These are phyloP conservation scores for Spisula subtruncata DNA, from an alignment of 2,888 invertebrate genomes.

Conservation along the genomic window DNA sequence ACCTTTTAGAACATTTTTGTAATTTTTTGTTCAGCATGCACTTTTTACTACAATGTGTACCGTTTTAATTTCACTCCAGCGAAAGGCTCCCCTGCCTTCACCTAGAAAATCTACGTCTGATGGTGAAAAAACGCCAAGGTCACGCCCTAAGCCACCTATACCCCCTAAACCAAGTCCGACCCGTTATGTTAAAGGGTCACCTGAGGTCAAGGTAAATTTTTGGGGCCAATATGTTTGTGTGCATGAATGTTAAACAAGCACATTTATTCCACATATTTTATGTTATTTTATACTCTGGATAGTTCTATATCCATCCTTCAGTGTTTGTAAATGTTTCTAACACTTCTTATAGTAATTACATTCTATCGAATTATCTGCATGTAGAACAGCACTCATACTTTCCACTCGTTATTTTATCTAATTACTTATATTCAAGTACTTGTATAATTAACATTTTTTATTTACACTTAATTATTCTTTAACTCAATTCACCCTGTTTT, in stretches of 20 bases:
- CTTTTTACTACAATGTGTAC: conserved; percentile 8
- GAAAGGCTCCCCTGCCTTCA: conserved; percentile 61
- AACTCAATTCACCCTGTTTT: too few relatives aligned
- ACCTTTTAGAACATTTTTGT: not conserved
- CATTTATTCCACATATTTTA: not conserved
- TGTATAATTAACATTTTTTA: not conserved
- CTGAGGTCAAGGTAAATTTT: conserved; percentile 58
- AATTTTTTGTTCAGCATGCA: conserved; percentile 3
- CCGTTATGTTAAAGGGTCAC: conserved; percentile 50
- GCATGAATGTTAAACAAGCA: conserved; percentile 20
- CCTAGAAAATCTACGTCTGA: conserved; percentile 61
- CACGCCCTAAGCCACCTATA: conserved; percentile 63
- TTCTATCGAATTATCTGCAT: not conserved
- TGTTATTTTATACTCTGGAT: not conserved
- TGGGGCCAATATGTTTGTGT: conserved; percentile 32
- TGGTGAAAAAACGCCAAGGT: conserved; percentile 52
- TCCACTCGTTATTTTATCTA: not conserved
- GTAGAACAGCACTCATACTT: conserved; percentile 11
- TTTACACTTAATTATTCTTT: too few relatives aligned
- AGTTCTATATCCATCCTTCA: not conserved
- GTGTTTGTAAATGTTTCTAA: not conserved
- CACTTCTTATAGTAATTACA: conserved; percentile 10
- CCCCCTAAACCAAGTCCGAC: conserved; percentile 64
- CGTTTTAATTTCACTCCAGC: conserved; percentile 48
- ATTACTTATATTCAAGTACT: not conserved